A percentile compares a stretch with the other conserved stretches of the same genome.
phyloP scores from a whole-genome alignment of 2,113 vertebrate genomes.

The Cyprinodon brontotheroides region DNA sequence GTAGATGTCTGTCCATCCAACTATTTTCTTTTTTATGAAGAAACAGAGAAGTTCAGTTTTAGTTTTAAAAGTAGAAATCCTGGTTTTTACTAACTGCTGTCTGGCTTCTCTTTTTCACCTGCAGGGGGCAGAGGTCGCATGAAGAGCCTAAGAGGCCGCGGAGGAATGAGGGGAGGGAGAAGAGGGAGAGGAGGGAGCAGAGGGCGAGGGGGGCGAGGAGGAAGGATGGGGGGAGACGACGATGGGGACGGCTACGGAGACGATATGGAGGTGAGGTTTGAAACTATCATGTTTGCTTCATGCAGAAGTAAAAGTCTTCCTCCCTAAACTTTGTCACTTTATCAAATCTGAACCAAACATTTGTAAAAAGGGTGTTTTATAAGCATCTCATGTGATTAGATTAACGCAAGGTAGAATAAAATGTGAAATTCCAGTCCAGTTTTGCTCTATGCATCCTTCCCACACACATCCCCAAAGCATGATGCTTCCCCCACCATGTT shows the following conservation, averaged over 20 bases:
- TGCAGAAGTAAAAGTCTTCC: too few species aligned
- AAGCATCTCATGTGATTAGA: too few species aligned
- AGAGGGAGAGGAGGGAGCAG: conserved; percentile 82
- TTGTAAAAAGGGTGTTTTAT: too few species aligned
- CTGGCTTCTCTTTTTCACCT: not conserved
- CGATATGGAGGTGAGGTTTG: conserved; percentile 74
- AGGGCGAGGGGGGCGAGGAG: conserved; percentile 60
- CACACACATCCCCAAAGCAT: too few species aligned
- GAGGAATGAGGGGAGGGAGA: conserved; percentile 83
- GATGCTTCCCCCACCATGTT: too few species aligned
- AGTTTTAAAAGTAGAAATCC: not conserved
- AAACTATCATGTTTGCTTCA: not conserved
- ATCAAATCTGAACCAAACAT: too few species aligned
- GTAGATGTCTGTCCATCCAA: not conserved
- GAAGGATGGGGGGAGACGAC: conserved; percentile 81
- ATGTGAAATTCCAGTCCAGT: too few species aligned
- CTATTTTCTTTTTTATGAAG: too few species aligned
- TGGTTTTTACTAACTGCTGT: not conserved
- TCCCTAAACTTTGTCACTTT: too few species aligned
- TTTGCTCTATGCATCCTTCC: too few species aligned
- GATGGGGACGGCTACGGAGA: conserved; percentile 83
- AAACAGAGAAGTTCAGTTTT: too few species aligned
- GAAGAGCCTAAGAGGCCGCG: conserved; percentile 85
- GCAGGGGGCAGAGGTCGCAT: conserved; percentile 85
- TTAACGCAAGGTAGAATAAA: too few species aligned